Conservation (phyloP, 1,140 invertebrate genomes). For the Charaxes varanes region DNA sequence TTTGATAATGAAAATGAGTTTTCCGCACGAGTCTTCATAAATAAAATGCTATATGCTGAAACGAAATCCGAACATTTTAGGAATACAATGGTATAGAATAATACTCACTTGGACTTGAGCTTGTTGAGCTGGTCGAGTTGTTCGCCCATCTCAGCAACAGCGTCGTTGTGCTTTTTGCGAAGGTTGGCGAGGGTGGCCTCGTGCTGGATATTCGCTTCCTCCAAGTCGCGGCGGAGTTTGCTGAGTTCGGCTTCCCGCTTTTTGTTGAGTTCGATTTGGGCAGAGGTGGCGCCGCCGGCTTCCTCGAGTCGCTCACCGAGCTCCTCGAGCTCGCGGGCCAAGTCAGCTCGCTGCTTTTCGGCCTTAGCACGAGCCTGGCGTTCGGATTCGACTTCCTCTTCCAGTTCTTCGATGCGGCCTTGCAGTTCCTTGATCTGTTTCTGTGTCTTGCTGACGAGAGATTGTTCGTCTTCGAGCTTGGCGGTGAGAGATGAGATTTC, state of each 20-base stretch:
- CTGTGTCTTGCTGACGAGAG: constrained; percentile 94
- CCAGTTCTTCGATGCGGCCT: constrained; percentile 96
- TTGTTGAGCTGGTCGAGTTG: constrained; percentile 99
- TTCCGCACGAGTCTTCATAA: too few species aligned
- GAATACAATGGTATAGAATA: too few species aligned
- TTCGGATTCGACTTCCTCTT: constrained; percentile 98
- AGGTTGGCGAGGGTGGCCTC: constrained; percentile 95
- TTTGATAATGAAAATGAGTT: too few species aligned
- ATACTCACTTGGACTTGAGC: constrained; percentile 96
- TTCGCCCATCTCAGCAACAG: constrained; percentile 98
- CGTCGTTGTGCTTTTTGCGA: constrained; percentile 99
- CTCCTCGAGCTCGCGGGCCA: constrained; percentile 97
- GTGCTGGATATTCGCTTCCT: constrained; percentile 98
- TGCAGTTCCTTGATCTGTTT: constrained; percentile 99
- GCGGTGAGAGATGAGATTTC: constrained; percentile 95
- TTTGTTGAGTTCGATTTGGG: constrained; percentile 99
- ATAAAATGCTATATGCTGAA: too few species aligned
- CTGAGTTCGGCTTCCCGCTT: constrained; percentile 98
- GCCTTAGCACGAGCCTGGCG: constrained; percentile 97
- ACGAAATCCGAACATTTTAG: too few species aligned
- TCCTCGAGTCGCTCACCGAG: constrained; percentile 97
- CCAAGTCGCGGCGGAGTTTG: constrained; percentile 97
- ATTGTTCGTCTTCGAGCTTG: constrained; percentile 99
- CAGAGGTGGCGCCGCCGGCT: constrained; percentile 98
- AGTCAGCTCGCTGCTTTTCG: constrained; percentile 97